Evolutionary conservation across 2,797 vertebrate genomes (phyloP), one percentile per base, ranked within the genome.

Genomic region (Lycodopsis pacificus): DNA sequence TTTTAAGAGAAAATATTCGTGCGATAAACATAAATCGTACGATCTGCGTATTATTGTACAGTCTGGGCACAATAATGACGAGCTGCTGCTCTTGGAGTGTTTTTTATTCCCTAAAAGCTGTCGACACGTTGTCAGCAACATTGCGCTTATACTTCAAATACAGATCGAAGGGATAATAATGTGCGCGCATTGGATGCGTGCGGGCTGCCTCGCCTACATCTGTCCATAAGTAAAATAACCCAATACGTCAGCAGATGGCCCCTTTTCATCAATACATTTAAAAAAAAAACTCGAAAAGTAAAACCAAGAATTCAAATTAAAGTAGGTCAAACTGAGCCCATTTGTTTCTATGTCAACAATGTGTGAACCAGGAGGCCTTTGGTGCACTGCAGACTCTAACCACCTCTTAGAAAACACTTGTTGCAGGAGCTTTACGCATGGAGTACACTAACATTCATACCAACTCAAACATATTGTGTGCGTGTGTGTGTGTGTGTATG

Each of bases 351-450:
- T 48, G 34, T n/a, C 20, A 61, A n/a, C 20, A 38, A 17, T 38
- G 19, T 40, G 53, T 54, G 54, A n/a, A 51, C 20, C 49, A 12
- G 10, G 49, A 51, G 10, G 44, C 44, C 59, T 6, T 30, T 25
- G 4, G 36, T 56, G 38, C 22, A 20, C 3, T 30, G 19, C 25
- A 20, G 25, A 10, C 40, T 62, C n/a, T 2, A 48, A 32, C 15
- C 51, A 11, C 20, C 59, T 64, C 13, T 19, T 65, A 34, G 32
- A 19, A 32, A 66, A 56, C 73, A 81, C 85, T 72, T 85, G 83
- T 85, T 88, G 64, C 62, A 27, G 69, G 44, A 83, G 40, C 22
- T 84, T 83, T 75, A 75, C 27, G 57, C 78, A 63, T 65, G 34
- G 15, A 46, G 7, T 5, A 51, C 58, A 30, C 30, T 30, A 63